Evolutionary conservation across 2,888 invertebrate species (phyloP).

Genomic region (Elmis aenea): DNA sequence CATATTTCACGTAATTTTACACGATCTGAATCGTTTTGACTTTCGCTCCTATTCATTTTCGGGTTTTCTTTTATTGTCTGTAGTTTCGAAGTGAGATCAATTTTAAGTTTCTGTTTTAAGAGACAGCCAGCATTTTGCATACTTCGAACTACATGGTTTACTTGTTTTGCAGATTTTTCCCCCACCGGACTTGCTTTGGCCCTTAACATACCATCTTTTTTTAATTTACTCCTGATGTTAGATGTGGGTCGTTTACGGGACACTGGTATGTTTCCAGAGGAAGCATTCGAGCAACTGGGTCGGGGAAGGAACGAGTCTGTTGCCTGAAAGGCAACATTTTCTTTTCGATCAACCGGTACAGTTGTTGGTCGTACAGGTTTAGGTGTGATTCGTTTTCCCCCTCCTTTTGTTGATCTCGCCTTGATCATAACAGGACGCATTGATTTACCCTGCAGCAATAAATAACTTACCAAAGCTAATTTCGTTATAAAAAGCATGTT

Average conservation of each 20-base stretch:
- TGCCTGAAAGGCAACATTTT: constrained; percentile 31
- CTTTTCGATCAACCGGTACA: constrained; percentile 38
- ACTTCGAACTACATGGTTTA: constrained; percentile 13
- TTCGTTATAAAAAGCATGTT: too few species aligned
- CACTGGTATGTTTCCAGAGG: constrained; percentile 3
- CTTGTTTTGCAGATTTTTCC: constrained; percentile 10
- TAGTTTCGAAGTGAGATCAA: constrained; percentile 13
- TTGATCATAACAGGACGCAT: constrained; percentile 31
- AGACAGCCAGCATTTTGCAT: constrained; percentile 10
- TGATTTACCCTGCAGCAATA: constrained; percentile 41
- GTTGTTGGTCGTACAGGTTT: constrained; percentile 25
- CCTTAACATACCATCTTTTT: constrained; percentile 8
- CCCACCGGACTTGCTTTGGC: constrained; percentile 6
- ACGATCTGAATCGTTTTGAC: constrained; percentile 19
- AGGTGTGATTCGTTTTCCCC: constrained; percentile 20
- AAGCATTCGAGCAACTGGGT: constrained; percentile 32
- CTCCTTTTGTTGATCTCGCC: constrained; percentile 24
- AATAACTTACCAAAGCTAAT: constrained; percentile 37
- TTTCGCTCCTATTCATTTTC: constrained; percentile 11
- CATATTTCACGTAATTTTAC: constrained; percentile 42
- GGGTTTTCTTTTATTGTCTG: constrained; percentile 20
- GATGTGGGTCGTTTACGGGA: constrained; percentile 12
- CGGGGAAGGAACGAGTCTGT: constrained; percentile 23
- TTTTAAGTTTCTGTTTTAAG: constrained; percentile 14
- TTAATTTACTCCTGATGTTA: constrained; percentile 5